Evolutionary conservation across 92 coral and sea anemone genomes (phyloP), one percentile per base, ranked within the genome.

Genomic region (Porites lobata): DNA sequence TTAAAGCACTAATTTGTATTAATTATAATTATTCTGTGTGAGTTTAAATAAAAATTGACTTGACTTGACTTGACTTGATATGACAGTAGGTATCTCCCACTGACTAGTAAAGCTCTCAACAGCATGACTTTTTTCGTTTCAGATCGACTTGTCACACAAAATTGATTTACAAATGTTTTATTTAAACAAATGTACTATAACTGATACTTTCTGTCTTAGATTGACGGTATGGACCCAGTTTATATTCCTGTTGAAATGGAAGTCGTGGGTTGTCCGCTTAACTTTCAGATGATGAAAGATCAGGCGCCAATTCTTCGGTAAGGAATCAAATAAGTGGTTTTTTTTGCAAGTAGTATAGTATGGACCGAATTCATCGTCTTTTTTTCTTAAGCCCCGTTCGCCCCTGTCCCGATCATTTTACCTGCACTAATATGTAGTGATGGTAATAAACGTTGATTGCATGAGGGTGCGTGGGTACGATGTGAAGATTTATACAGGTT

Each of bases 261-360:
- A 72, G 95, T 94, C 0, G 93, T 79, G 29, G 99, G 99, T 4
- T 98, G 99, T 78, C 99, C 99, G 50, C 85, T 98, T 76, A 98
- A 98, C 85, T 98, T 94, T 79, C 99, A 98, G 91, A 98, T 98
- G 98, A 96, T 90, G 92, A 98, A 91, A 81, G 99, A 98, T 71
- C 96, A 96, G 75, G 86, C 94, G 0, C 98, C 99, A 18, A 86
- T 98, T 19, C 92, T 98, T 58, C 94, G 99, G 99, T 98, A 87
- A 78, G 86, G 3, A 47, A 7, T 52, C 12, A 9, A 72, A 50
- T 17, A 17, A 9, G 11, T 54, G 12, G 15, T 10, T 2, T 54
- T 29, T 54, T 54, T 13, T 54, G 59, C 47, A 54, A 54, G 59
- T 13, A 54, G 59, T 54, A 54, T 54, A 54, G 59, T 54, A 54